phyloP scores from a whole-genome alignment of 2,888 invertebrate genomes.

The Ephialtes manifestator region DNA sequence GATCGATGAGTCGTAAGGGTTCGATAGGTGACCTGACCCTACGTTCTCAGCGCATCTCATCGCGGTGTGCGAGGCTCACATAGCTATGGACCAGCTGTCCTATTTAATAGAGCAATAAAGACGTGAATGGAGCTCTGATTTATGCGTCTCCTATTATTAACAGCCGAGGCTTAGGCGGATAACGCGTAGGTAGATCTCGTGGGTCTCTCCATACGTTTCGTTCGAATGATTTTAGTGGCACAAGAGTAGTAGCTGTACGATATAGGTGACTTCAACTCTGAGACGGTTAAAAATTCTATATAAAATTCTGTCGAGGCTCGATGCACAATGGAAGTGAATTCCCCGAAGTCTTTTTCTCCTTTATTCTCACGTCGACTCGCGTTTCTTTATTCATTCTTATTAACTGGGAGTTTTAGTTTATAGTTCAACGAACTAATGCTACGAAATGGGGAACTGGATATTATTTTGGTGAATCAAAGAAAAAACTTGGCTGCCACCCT shows the following conservation, averaged over 20 bases:
- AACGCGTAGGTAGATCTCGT: constrained; percentile 72
- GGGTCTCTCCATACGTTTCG: constrained; percentile 46
- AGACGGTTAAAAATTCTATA: constrained; percentile 49
- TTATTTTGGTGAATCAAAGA: constrained; percentile 19
- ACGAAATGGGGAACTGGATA: constrained; percentile 44
- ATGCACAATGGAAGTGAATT: constrained; percentile 41
- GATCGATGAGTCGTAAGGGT: constrained; percentile 45
- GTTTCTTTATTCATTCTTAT: constrained; percentile 50
- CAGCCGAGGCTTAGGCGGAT: constrained; percentile 77
- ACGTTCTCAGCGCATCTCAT: constrained; percentile 34
- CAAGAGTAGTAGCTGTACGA: constrained; percentile 10
- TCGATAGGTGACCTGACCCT: constrained; percentile 44
- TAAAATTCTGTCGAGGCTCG: constrained; percentile 34
- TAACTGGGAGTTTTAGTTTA: constrained; percentile 55
- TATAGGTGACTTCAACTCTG: constrained; percentile 47
- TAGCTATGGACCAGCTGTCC: constrained; percentile 83
- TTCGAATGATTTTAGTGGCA: constrained; percentile 53
- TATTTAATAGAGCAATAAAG: constrained; percentile 86
- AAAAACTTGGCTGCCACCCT: constrained; percentile 14
- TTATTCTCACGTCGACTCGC: constrained; percentile 39
- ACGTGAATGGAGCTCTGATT: constrained; percentile 85
- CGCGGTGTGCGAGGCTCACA: constrained; percentile 60
- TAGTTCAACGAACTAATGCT: constrained; percentile 45
- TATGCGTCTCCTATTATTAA: constrained; percentile 84
- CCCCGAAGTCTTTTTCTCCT: constrained; percentile 4